A percentile compares a stretch with the other conserved stretches of the same genome.
These are phyloP conservation scores for Elegia similella DNA, from an alignment of 2,888 invertebrate species.

Conservation along the genomic window DNA sequence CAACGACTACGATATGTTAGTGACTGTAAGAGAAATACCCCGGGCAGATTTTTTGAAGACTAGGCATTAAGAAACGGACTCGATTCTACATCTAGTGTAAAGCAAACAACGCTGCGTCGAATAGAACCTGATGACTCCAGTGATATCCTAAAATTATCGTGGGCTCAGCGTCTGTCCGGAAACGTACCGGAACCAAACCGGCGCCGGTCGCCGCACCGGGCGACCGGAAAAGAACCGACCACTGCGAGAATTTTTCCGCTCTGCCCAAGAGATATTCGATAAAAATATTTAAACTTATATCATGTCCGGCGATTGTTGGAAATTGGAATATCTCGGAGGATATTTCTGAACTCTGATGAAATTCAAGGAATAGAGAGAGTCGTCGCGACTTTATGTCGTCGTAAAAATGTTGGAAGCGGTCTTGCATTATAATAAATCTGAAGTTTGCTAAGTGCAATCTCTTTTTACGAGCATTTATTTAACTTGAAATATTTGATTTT, in stretches of 20 bases:
- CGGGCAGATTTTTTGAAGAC: no score
- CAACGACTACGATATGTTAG: no score
- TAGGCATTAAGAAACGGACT: no score
- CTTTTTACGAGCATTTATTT: no score
- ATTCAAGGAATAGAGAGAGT: not conserved
- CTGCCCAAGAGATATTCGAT: not conserved
- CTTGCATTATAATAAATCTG: no score
- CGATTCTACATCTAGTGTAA: no score
- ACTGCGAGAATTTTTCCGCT: not conserved
- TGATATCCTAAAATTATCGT: not conserved
- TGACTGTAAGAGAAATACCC: no score
- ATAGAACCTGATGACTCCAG: not conserved
- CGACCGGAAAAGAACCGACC: slow-evolving; percentile 34
- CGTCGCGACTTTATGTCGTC: not conserved
- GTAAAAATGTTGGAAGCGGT: not conserved
- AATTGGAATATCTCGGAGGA: not conserved
- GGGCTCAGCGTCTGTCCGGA: not conserved
- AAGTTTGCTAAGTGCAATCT: no score
- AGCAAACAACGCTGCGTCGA: not conserved
- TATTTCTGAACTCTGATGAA: not conserved
- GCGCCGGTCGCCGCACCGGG: slow-evolving; percentile 32
- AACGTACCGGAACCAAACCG: slow-evolving; percentile 34
- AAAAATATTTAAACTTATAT: not conserved
- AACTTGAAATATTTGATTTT: no score
- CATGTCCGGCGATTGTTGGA: not conserved